Evolutionary conservation across 2,888 invertebrate species (phyloP).

Genomic region (Lacanobia oleracea): DNA sequence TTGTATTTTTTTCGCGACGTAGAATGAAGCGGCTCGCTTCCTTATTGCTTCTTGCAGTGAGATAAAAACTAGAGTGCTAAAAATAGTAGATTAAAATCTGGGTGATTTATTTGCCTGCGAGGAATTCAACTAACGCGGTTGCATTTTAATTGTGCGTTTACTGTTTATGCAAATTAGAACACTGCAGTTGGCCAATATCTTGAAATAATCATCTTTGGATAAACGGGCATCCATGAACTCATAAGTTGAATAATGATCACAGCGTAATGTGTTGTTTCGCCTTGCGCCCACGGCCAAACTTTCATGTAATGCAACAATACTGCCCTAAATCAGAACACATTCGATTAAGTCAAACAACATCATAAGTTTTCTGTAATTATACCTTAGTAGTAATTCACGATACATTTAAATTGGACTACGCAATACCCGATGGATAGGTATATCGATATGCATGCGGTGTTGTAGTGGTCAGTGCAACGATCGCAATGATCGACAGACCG

Average conservation of each 20-base stretch:
- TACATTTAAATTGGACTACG: conserved; percentile 41
- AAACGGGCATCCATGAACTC: neutral
- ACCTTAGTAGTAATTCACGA: conserved; percentile 27
- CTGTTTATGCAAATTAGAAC: neutral
- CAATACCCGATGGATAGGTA: conserved; percentile 48
- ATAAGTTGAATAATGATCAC: conserved; percentile 20
- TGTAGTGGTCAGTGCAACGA: conserved; percentile 73
- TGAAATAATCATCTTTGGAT: conserved; percentile 2
- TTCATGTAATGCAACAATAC: conserved; percentile 45
- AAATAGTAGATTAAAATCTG: conserved; percentile 44
- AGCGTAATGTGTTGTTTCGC: conserved; percentile 31
- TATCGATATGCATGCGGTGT: conserved; percentile 56
- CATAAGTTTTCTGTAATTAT: conserved; percentile 43
- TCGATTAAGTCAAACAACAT: conserved; percentile 38
- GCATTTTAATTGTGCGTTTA: conserved; percentile 16
- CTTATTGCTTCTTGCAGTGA: conserved; percentile 35
- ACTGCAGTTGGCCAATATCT: conserved; percentile 1
- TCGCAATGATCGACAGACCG: conserved; percentile 77
- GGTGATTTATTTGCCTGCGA: conserved; percentile 31
- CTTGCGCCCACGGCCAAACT: conserved; percentile 49
- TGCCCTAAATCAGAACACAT: conserved; percentile 45
- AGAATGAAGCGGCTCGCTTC: conserved; percentile 27
- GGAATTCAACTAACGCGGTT: conserved; percentile 28
- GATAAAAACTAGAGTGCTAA: conserved; percentile 43
- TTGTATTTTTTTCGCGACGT: conserved; percentile 43